Conservation (phyloP, 2,113 vertebrate species). For the Nannobrachium achirus region DNA sequence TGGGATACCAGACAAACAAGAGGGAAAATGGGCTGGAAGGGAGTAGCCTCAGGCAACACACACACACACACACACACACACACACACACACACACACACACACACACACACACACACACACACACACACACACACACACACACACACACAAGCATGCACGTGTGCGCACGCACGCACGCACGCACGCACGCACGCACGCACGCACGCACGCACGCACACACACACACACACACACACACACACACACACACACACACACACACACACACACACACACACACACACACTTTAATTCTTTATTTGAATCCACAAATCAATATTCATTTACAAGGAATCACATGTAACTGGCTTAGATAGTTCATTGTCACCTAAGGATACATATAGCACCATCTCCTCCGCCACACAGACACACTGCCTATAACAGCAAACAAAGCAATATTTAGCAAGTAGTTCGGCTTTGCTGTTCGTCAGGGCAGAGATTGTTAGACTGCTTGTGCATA, state of each 20-base stretch:
- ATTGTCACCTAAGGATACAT: too few relatives aligned
- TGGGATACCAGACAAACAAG: slow-evolving; percentile 56
- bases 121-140: not conserved
- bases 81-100: not conserved
- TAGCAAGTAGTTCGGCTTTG: too few relatives aligned
- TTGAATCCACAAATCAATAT: too few relatives aligned
- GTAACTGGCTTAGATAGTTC: too few relatives aligned
- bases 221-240: slow-evolving; percentile 20
- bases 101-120: not conserved
- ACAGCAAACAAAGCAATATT: too few relatives aligned
- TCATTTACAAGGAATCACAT: too few relatives aligned
- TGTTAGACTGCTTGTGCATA: too few relatives aligned
- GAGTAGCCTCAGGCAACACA: slow-evolving; percentile 16
- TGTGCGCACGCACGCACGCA: slow-evolving; percentile 16
- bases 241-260: slow-evolving; percentile 18
- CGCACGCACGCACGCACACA: slow-evolving; percentile 12
- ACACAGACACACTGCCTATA: too few relatives aligned
- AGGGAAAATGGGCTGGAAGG: slow-evolving; percentile 9
- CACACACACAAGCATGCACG: not conserved
- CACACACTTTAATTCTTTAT: too few relatives aligned
- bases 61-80: not conserved
- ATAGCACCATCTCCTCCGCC: too few relatives aligned
- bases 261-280: slow-evolving; percentile 2
- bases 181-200: slow-evolving; percentile 18
- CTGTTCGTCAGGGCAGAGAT: too few relatives aligned